Evolutionary conservation across 1,140 invertebrate species (phyloP).

Genomic region (Cotesia glomerata): DNA sequence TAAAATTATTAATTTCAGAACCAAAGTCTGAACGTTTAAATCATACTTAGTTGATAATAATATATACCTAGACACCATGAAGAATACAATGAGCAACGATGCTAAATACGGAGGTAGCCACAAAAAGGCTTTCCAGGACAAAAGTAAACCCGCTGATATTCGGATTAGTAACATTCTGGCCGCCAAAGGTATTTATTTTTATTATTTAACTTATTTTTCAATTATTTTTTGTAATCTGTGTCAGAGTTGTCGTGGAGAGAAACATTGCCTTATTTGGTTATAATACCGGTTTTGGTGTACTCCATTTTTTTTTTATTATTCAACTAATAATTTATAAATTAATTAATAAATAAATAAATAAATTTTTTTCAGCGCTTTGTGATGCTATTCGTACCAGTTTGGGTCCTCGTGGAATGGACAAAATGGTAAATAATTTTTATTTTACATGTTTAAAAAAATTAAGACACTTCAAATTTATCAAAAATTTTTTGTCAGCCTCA

Average conservation of each 20-base stretch:
- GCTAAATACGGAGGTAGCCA: constrained; percentile 38
- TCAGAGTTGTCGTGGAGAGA: background rate
- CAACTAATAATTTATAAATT: constrained; percentile 11
- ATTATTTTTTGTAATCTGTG: constrained; percentile 2
- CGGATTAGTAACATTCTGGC: constrained; percentile 95
- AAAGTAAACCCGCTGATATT: constrained; percentile 94
- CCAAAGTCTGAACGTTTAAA: too few relatives aligned
- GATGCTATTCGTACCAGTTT: constrained; percentile 98
- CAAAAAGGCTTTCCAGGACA: constrained; percentile 77
- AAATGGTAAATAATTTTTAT: constrained; percentile 85
- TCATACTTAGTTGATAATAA: background rate
- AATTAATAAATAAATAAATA: background rate
- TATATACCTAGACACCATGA: constrained; percentile 14
- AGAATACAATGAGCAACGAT: constrained; percentile 58
- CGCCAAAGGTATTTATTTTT: constrained; percentile 84
- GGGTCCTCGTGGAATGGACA: constrained; percentile 99
- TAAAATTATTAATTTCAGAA: too few relatives aligned
- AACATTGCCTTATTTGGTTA: background rate
- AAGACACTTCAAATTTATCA: too few relatives aligned
- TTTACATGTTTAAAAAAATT: background rate
- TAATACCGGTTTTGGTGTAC: background rate
- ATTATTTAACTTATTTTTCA: background rate
- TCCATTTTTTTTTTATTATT: constrained; percentile 7
- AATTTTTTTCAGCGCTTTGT: constrained; percentile 84
- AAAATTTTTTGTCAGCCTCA: too few relatives aligned